Percentiles rank a stretch among this genome's conserved stretches.
Evolutionary conservation across 2,797 vertebrate genomes (phyloP).

Genomic region (Ceryle rudis): DNA sequence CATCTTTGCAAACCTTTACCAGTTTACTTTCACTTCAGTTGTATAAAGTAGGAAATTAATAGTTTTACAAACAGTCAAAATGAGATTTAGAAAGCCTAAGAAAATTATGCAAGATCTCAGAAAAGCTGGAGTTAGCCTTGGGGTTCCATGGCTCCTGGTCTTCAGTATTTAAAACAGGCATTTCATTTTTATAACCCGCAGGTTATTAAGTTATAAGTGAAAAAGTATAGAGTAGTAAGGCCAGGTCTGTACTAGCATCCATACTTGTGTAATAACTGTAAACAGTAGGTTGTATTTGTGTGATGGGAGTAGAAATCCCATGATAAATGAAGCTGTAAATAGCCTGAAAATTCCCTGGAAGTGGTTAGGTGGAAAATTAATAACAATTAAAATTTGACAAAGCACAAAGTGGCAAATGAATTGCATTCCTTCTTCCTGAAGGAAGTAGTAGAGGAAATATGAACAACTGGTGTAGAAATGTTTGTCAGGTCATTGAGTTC

Average conservation of each 20-base stretch:
- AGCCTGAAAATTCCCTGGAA: slow-evolving; percentile 50
- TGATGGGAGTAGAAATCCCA: slow-evolving; percentile 41
- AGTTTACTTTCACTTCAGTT: not conserved
- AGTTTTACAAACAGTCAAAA: not conserved
- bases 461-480: slow-evolving; percentile 1
- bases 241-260: not conserved
- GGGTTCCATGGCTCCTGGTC: not conserved
- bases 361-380: slow-evolving; percentile 53
- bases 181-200: slow-evolving; percentile 21
- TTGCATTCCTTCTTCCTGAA: slow-evolving; percentile 58
- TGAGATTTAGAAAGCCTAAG: not conserved
- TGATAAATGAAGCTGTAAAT: slow-evolving; percentile 61
- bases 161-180: not conserved
- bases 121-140: not conserved
- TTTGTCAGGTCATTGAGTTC: slow-evolving; percentile 30
- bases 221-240: not conserved
- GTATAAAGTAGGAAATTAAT: not conserved
- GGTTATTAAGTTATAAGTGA: not conserved
- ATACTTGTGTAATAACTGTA: slow-evolving; percentile 9
- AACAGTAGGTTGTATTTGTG: not conserved
- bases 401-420: slow-evolving; percentile 35
- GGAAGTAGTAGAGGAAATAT: slow-evolving; percentile 36
- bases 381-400: slow-evolving; percentile 65
- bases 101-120: not conserved
- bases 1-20: slow-evolving; percentile 2